Evolutionary conservation across 2,888 invertebrate genomes (phyloP).

Genomic region (Dolichomitus sp.): DNA sequence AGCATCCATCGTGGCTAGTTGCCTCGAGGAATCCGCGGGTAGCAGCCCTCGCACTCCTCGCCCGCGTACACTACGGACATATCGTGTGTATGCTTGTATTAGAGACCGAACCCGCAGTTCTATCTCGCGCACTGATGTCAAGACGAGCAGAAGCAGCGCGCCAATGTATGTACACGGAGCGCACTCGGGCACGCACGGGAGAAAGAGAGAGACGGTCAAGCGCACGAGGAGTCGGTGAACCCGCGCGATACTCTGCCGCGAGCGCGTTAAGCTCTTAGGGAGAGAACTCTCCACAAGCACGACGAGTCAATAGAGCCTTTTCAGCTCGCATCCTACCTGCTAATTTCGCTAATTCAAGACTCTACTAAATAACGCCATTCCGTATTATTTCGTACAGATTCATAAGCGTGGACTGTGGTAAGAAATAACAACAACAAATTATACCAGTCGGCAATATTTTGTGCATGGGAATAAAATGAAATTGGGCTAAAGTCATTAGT

Average conservation of each 20-base stretch:
- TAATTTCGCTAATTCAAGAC: conserved; percentile 3
- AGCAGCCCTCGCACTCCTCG: conserved; percentile 57
- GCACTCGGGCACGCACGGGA: not conserved
- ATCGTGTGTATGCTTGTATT: not conserved
- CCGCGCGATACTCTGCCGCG: conserved; percentile 44
- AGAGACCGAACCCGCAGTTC: not conserved
- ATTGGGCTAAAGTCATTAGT: not conserved
- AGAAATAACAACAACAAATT: not conserved
- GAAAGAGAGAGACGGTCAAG: conserved; percentile 21
- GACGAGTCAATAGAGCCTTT: not conserved
- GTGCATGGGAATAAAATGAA: not conserved
- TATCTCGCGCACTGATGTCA: conserved; percentile 11
- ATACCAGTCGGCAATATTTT: not conserved
- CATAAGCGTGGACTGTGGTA: not conserved
- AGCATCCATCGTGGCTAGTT: conserved; percentile 65
- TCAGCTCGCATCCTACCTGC: conserved; percentile 2
- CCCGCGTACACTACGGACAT: conserved; percentile 36
- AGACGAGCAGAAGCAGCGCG: not conserved
- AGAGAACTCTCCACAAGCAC: conserved; percentile 38
- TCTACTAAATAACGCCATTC: not conserved
- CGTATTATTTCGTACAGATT: not conserved
- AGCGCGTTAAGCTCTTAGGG: not conserved
- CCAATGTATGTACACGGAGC: conserved; percentile 2
- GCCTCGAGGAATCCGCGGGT: conserved; percentile 61
- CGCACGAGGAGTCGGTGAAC: conserved; percentile 64